Evolutionary conservation across 2,888 invertebrate species (phyloP), one percentile per base, ranked within the genome.

Genomic region (Polydrusus pterygomalis): DNA sequence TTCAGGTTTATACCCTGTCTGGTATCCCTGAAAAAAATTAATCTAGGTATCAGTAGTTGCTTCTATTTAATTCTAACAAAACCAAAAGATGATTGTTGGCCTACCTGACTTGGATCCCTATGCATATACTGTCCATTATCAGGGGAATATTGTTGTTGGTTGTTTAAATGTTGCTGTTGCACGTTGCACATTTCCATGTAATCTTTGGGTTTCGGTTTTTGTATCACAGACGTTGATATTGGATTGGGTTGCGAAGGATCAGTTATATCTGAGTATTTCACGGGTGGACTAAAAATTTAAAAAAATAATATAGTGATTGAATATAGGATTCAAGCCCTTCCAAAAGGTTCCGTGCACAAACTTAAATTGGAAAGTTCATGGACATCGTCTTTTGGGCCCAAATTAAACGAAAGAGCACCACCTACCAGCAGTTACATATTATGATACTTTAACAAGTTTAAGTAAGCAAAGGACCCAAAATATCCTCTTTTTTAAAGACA

Each of bases 121-220:
- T 80, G 81, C 18, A 85, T 73, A 70, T 83, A 85, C 74, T 85
- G 85, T 11, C 75, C 58, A 68, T 79, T 80, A 13, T 79, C 63
- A 11, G 79, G 79, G 8, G 77, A 70, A 70, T 81, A 82, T 38
- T 80, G 68, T 77, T 80, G 80, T 25, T 80, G 79, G 20, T 77
- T 74, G 62, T 77, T 78, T 58, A 79, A 56, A 77, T 84, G 83
- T 58, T 77, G 67, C 72, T 84, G 85, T 72, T 83, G 82, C 13
- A 84, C 79, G 74, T 82, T 86, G 79, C 86, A 86, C 84, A 86
- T 84, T 38, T 87, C 87, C 82, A 85, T 82, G 74, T 82, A 84
- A 15, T 86, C 85, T 73, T 86, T 87, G 51, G 85, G 83, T 79
- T 87, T 86, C 43, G 83, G 82, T 77, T 86, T 85, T 74, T 84